These are phyloP conservation scores for Ictalurus punctatus DNA, from an alignment of 2,113 vertebrate genomes.

Conservation along the genomic window DNA sequence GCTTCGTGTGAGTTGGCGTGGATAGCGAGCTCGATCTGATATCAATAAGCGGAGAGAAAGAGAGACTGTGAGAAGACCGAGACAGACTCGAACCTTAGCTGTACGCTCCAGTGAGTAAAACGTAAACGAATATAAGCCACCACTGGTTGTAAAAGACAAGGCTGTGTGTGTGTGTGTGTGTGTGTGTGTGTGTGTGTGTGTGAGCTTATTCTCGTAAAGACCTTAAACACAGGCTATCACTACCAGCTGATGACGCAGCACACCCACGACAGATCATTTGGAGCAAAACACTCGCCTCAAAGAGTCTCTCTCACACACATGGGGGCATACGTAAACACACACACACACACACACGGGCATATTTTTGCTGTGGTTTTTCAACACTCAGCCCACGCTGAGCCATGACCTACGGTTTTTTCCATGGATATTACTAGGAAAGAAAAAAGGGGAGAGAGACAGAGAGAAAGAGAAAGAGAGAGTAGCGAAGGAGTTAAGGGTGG, in stretches of 20 bases:
- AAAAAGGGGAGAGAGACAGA: not conserved
- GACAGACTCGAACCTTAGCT: constrained; percentile 6
- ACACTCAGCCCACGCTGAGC: constrained; percentile 26
- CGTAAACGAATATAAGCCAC: not conserved
- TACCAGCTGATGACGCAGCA: constrained; percentile 41
- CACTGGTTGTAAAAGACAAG: not conserved
- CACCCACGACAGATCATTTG: constrained; percentile 37
- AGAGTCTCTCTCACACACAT: constrained; percentile 22
- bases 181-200: constrained; percentile 42
- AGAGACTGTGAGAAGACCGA: not conserved
- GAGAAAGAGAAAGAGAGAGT: not conserved
- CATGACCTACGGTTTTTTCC: constrained; percentile 42
- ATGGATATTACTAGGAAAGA: constrained; percentile 5
- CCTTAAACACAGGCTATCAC: constrained; percentile 37
- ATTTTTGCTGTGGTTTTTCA: constrained; percentile 39
- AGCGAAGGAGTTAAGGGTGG: not conserved
- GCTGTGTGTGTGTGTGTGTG: constrained; percentile 48
- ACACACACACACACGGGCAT: constrained; percentile 24
- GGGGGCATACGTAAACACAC: constrained; percentile 7
- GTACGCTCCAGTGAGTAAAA: constrained; percentile 9
- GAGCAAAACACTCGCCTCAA: constrained; percentile 39
- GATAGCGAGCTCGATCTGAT: constrained; percentile 6
- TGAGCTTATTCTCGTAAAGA: constrained; percentile 50
- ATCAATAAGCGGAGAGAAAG: constrained; percentile 27
- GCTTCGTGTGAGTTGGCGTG: not conserved